These are phyloP conservation scores for Drosophila nannoptera DNA, from an alignment of 1,140 invertebrate species.

Conservation along the genomic window DNA sequence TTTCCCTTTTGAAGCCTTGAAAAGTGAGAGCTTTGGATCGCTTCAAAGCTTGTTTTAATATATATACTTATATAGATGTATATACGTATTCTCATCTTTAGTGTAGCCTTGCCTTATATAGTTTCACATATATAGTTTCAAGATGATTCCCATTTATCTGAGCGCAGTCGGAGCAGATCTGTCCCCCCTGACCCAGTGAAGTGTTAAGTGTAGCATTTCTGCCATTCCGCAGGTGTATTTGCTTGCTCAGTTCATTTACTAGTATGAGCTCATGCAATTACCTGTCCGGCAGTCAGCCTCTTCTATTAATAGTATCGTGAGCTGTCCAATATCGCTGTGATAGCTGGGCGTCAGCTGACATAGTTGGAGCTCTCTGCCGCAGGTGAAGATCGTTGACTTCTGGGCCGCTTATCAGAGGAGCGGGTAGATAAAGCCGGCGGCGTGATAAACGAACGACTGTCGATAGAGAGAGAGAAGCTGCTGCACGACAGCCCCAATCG, in stretches of 20 bases:
- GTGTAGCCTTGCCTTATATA: too few relatives aligned
- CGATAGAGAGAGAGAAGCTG: constrained; percentile 59
- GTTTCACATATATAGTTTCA: too few relatives aligned
- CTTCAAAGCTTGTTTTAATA: too few relatives aligned
- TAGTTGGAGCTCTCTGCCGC: background rate
- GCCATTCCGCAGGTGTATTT: constrained; percentile 47
- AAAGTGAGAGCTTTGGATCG: too few relatives aligned
- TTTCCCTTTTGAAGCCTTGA: too few relatives aligned
- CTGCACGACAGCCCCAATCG: constrained; percentile 13
- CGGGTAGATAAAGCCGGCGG: constrained; percentile 55
- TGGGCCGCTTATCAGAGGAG: constrained; percentile 45
- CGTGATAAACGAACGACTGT: constrained; percentile 68
- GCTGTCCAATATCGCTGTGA: constrained; percentile 19
- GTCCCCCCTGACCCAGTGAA: constrained; percentile 21
- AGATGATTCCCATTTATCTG: too few relatives aligned
- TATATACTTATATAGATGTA: too few relatives aligned
- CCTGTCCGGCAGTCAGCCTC: constrained; percentile 26
- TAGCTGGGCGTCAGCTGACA: constrained; percentile 7
- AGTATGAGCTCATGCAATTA: constrained; percentile 57
- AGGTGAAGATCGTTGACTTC: constrained; percentile 58
- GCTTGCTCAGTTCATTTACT: constrained; percentile 38
- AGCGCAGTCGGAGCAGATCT: too few relatives aligned
- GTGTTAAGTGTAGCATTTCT: constrained; percentile 47
- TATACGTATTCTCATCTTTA: background rate
- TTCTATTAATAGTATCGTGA: constrained; percentile 39